These are phyloP conservation scores for Cariama cristata DNA, from an alignment of 2,113 vertebrate genomes.

Conservation along the genomic window DNA sequence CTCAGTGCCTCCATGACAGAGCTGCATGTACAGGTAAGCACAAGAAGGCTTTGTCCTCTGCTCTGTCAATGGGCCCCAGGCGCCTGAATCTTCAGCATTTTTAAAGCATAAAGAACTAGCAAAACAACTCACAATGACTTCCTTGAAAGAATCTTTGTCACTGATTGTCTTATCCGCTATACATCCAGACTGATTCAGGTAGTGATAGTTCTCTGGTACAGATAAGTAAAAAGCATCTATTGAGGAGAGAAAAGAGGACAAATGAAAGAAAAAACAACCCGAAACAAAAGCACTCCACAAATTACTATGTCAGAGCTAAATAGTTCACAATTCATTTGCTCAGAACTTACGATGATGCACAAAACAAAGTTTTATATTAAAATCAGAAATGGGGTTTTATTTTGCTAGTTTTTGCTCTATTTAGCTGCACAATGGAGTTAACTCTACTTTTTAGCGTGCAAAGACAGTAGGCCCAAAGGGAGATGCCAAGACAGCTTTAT, in stretches of 20 bases:
- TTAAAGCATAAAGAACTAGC: not conserved
- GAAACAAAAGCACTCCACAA: not conserved
- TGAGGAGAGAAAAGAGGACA: not conserved
- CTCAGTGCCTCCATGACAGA: not conserved
- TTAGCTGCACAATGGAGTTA: not conserved
- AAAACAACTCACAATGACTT: conserved; percentile 87
- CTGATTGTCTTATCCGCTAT: conserved; percentile 85
- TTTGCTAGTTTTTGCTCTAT: not conserved
- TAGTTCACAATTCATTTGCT: not conserved
- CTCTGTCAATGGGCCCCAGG: not conserved
- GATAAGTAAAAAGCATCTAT: conserved; percentile 91
- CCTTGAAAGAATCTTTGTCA: conserved; percentile 88
- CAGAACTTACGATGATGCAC: not conserved
- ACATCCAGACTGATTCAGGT: conserved; percentile 91
- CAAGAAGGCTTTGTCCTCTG: not conserved
- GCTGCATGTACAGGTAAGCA: not conserved
- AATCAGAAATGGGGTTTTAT: not conserved
- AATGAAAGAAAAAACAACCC: not conserved
- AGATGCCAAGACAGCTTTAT: not conserved
- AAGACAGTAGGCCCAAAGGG: not conserved
- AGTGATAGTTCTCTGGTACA: conserved; percentile 88
- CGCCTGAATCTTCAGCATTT: not conserved
- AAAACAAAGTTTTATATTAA: not conserved
- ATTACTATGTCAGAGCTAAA: not conserved
- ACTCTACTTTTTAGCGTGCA: not conserved